These are phyloP conservation scores for Botrylloides violaceus DNA, from an alignment of 23 tunicate species.

Conservation along the genomic window DNA sequence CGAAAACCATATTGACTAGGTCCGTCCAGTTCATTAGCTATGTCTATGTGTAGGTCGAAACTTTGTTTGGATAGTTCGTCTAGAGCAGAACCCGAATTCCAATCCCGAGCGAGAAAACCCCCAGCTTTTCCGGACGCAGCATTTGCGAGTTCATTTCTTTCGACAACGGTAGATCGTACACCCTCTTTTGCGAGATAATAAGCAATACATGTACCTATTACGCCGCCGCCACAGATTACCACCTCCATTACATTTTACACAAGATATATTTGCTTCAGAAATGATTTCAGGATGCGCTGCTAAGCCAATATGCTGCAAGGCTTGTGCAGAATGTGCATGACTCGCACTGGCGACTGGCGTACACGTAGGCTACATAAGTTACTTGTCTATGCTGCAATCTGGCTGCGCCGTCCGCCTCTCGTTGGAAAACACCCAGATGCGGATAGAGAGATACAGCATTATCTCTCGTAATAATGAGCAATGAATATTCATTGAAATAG, in stretches of 20 bases:
- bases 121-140: slow-evolving; percentile 93
- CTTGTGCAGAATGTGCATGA: too few relatives aligned
- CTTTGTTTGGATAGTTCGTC: slow-evolving; percentile 40
- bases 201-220: slow-evolving; percentile 49
- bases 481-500: too few relatives aligned
- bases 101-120: slow-evolving; percentile 73
- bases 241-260: slow-evolving; percentile 41
- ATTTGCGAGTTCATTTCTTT: slow-evolving; percentile 35
- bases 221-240: slow-evolving; percentile 76
- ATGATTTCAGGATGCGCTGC: too few relatives aligned
- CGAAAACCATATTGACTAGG: slow-evolving; percentile 47
- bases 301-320: too few relatives aligned
- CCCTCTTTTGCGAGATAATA: slow-evolving; percentile 44
- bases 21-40: slow-evolving; percentile 42
- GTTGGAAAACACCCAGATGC: too few relatives aligned
- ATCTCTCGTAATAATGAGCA: too few relatives aligned
- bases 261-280: too few relatives aligned
- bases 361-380: too few relatives aligned
- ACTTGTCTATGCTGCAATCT: too few relatives aligned
- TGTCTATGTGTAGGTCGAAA: slow-evolving; percentile 31
- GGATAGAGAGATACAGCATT: too few relatives aligned
- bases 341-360: too few relatives aligned
- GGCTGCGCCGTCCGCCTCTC: too few relatives aligned
- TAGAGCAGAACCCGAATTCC: slow-evolving; percentile 23
- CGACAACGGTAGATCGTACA: slow-evolving; percentile 28